A percentile compares a stretch with the other conserved stretches of the same genome.
phyloP scores from a whole-genome alignment of 2,888 invertebrate species.

The Linnaemya vulpina region DNA sequence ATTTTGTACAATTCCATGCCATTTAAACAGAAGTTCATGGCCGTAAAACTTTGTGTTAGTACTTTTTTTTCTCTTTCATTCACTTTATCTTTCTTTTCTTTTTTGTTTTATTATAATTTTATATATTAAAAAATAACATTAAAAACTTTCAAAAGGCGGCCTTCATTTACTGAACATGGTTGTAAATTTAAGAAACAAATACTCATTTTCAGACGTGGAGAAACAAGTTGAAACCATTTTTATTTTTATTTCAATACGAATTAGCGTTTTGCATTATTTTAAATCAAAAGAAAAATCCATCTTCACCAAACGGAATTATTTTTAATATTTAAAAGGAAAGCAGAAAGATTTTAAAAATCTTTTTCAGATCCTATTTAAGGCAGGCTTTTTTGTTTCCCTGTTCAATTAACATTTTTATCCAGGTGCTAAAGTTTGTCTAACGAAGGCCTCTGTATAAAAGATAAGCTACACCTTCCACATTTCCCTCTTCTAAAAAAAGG shows the following conservation, averaged over 20 bases:
- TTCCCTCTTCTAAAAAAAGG: too few relatives aligned
- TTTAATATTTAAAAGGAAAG: too few relatives aligned
- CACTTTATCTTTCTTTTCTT: conserved; percentile 15
- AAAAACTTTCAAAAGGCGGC: conserved; percentile 39
- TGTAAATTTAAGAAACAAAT: conserved; percentile 14
- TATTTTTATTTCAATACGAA: not conserved
- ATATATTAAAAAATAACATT: conserved; percentile 36
- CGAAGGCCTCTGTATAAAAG: too few relatives aligned
- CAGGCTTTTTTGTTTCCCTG: too few relatives aligned
- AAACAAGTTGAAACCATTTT: not conserved
- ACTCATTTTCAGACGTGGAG: not conserved
- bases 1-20: conserved; percentile 39
- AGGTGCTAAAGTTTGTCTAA: too few relatives aligned
- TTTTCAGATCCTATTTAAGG: too few relatives aligned
- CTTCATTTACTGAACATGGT: conserved; percentile 22
- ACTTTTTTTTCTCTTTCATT: conserved; percentile 4
- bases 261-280: not conserved
- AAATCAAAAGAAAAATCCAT: not conserved
- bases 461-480: too few relatives aligned
- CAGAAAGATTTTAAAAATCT: too few relatives aligned
- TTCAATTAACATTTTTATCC: too few relatives aligned
- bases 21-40: conserved; percentile 57
- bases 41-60: conserved; percentile 27
- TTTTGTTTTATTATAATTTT: conserved; percentile 34
- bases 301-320: not conserved